Percentiles rank a stretch among this genome's conserved stretches.
Evolutionary conservation across 2,797 vertebrate species (phyloP).

Genomic region (Diplodus puntazzo): DNA sequence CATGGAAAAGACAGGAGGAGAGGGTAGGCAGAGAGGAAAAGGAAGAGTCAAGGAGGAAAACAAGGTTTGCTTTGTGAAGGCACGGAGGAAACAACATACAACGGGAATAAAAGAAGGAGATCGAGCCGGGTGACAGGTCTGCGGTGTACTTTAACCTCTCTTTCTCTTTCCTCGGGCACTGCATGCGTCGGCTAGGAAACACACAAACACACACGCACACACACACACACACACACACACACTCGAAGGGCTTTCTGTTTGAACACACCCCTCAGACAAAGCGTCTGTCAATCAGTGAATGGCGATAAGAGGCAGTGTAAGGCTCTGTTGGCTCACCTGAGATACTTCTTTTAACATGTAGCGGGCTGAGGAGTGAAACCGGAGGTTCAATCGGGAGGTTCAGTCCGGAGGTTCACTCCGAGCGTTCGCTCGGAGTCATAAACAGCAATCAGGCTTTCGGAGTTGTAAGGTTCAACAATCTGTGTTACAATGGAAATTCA

Average conservation of each 20-base stretch:
- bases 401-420: too few species aligned
- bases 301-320: slow-evolving; percentile 22
- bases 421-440: slow-evolving; percentile 13
- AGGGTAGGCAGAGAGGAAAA: not conserved
- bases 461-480: not conserved
- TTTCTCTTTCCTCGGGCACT: slow-evolving; percentile 22
- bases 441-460: slow-evolving; percentile 27
- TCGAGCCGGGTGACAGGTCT: slow-evolving; percentile 54
- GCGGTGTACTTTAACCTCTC: slow-evolving; percentile 45
- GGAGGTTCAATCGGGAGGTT: too few species aligned
- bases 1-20: not conserved
- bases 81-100: slow-evolving; percentile 19
- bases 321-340: slow-evolving; percentile 26
- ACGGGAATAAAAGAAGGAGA: slow-evolving; percentile 35
- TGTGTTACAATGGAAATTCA: slow-evolving; percentile 23
- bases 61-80: slow-evolving; percentile 13
- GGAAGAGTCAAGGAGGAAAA: slow-evolving; percentile 3
- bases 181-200: slow-evolving; percentile 2
- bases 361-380: slow-evolving; percentile 2
- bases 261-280: slow-evolving; percentile 58
- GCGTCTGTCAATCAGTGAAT: slow-evolving; percentile 50
- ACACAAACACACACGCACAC: slow-evolving; percentile 4
- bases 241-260: slow-evolving; percentile 21
- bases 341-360: slow-evolving; percentile 12
- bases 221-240: not conserved